Conservation (phyloP, 2,888 invertebrate species). For the Archips crataeganus region DNA sequence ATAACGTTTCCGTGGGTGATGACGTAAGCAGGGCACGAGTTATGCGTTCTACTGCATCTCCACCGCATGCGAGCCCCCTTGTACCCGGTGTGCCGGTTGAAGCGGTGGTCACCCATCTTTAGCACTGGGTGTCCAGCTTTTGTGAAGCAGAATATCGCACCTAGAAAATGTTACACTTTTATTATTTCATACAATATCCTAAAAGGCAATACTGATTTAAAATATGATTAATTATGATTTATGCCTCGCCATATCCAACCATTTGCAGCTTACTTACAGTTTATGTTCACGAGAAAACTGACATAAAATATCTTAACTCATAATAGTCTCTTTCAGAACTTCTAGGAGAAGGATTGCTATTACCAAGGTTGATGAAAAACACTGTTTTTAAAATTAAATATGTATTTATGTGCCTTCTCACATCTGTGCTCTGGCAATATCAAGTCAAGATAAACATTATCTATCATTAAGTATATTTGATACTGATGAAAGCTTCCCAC, state of each 20-base stretch:
- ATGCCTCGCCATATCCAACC: neutral
- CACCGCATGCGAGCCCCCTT: constrained; percentile 54
- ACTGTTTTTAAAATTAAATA: constrained; percentile 63
- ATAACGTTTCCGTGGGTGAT: constrained; percentile 48
- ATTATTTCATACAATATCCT: neutral
- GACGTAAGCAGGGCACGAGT: constrained; percentile 56
- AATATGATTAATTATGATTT: neutral
- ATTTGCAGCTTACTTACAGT: neutral
- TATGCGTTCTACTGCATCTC: constrained; percentile 50
- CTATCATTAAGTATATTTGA: constrained; percentile 66
- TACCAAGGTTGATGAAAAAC: constrained; percentile 58
- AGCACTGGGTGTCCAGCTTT: constrained; percentile 48
- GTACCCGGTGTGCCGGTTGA: constrained; percentile 50
- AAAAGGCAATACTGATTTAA: neutral
- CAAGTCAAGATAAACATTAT: constrained; percentile 69
- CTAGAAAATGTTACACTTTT: neutral
- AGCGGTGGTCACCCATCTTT: constrained; percentile 50
- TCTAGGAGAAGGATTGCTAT: neutral
- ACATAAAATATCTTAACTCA: neutral
- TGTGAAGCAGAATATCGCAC: neutral
- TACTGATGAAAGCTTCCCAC: constrained; percentile 66
- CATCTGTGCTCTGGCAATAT: constrained; percentile 61
- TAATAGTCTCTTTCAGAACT: neutral
- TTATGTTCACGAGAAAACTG: neutral
- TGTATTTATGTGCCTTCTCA: constrained; percentile 63